Evolutionary conservation across 1,140 invertebrate species (phyloP), one percentile per base, ranked within the genome.

Genomic region (Drosophila rhopaloa): DNA sequence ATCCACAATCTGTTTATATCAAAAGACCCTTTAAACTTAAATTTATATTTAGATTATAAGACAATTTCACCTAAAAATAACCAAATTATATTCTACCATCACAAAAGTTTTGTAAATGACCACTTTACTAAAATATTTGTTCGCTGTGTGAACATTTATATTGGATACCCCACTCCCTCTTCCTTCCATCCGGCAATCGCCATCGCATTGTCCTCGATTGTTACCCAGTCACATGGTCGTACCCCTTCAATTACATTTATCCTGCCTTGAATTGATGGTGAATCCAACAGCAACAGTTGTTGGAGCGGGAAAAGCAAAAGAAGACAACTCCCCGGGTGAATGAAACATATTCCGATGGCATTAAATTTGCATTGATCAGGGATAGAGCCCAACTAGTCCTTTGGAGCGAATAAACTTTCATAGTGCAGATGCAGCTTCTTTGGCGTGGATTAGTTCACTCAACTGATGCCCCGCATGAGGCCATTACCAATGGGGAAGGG

Each of bases 341-440:
- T 10, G 35, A 43, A 76, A 66, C 54, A 67, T 59, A 66, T 67
- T 50, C 48, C 81, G 77, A 68, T 85, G 78, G 78, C 81, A 78
- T 81, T 75, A 67, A 63, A 81, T 78, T 81, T 85, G 73, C 77
- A 85, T 85, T 81, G 78, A 75, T 86, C 82, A 81, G 29, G 46
- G 71, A 35, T 32, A 32, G 38, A 10, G 44, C 32, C 41, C 16
- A 41, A 46, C 38, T 61, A 68, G 71, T 79, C 79, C 61, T 65
- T 41, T 59, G 71, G 55, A 70, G 61, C 62, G 48, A 51, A 75
- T 85, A 81, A 86, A 79, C 65, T 65, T 72, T 55, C 51, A 82
- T 72, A 63, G 55, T 70, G 57, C 59, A 63, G 68, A 41, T 56
- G 67, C 71, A 76, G 75, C 61, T 32, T 67, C 29, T 47, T 47